phyloP scores from a whole-genome alignment of 2,888 invertebrate genomes.

The Rotaria socialis region DNA sequence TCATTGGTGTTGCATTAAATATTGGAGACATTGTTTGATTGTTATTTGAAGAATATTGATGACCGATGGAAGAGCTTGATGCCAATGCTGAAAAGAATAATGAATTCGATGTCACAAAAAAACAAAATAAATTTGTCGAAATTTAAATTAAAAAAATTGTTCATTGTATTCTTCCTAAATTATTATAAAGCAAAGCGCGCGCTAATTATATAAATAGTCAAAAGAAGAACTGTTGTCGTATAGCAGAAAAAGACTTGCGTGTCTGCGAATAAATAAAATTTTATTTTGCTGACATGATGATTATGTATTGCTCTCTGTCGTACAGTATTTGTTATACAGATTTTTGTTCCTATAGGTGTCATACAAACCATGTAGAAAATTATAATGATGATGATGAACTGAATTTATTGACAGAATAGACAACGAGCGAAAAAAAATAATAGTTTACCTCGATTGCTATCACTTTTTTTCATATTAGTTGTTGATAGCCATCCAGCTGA shows the following conservation, averaged over 20 bases:
- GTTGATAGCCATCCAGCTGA: not conserved
- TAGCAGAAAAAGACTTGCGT: not conserved
- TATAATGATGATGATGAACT: not conserved
- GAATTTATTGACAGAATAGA: not conserved
- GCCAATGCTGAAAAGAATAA: not conserved
- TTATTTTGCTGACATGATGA: not conserved
- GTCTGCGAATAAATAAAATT: not conserved
- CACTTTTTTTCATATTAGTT: conserved; percentile 18
- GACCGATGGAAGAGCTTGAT: not conserved
- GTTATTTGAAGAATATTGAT: not conserved
- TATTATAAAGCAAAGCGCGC: not conserved
- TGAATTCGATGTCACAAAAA: too few species aligned
- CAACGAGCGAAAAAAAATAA: not conserved
- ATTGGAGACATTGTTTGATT: not conserved
- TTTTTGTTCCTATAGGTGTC: not conserved
- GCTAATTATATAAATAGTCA: not conserved
- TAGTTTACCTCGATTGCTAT: not conserved
- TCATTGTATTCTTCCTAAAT: not conserved
- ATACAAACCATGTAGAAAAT: not conserved
- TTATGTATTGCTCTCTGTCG: not conserved
- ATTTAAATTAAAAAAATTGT: not conserved
- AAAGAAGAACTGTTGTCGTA: not conserved
- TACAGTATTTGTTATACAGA: not conserved
- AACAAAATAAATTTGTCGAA: too few species aligned
- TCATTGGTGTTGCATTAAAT: not conserved